These are phyloP conservation scores for Campaea margaritaria DNA, from an alignment of 2,888 invertebrate species.

Conservation along the genomic window DNA sequence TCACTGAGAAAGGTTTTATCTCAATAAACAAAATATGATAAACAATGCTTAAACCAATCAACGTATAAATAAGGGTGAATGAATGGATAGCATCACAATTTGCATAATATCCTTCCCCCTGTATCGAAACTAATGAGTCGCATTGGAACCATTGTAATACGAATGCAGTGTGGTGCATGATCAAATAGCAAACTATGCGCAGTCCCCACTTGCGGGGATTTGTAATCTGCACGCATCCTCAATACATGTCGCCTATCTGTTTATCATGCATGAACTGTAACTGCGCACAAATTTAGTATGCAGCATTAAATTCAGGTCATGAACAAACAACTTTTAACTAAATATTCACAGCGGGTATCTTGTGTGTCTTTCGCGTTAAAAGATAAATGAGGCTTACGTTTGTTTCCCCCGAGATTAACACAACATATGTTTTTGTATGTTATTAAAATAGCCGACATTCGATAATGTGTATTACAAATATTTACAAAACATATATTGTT, in stretches of 20 bases:
- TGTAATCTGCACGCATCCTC: conserved; percentile 41
- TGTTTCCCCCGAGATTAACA: conserved; percentile 32
- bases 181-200: conserved; percentile 19
- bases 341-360: conserved; percentile 62
- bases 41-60: too few species aligned
- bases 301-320: conserved; percentile 73
- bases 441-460: conserved; percentile 4
- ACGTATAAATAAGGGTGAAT: too few species aligned
- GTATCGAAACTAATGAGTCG: conserved; percentile 20
- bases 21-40: background rate
- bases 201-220: conserved; percentile 32
- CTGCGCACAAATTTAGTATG: conserved; percentile 63
- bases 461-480: conserved; percentile 25
- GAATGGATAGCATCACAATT: background rate
- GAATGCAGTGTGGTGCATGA: conserved; percentile 13
- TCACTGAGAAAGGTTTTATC: background rate
- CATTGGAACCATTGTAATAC: conserved; percentile 14
- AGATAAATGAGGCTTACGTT: conserved; percentile 29
- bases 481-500: conserved; percentile 30
- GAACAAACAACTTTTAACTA: conserved; percentile 66
- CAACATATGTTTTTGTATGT: conserved; percentile 20
- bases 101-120: conserved; percentile 1
- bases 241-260: conserved; percentile 45
- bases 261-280: conserved; percentile 62
- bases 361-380: conserved; percentile 34